Percentiles rank a stretch among this genome's conserved stretches.
phyloP scores from a whole-genome alignment of 2,888 invertebrate species.

The Ophion slaviceki region DNA sequence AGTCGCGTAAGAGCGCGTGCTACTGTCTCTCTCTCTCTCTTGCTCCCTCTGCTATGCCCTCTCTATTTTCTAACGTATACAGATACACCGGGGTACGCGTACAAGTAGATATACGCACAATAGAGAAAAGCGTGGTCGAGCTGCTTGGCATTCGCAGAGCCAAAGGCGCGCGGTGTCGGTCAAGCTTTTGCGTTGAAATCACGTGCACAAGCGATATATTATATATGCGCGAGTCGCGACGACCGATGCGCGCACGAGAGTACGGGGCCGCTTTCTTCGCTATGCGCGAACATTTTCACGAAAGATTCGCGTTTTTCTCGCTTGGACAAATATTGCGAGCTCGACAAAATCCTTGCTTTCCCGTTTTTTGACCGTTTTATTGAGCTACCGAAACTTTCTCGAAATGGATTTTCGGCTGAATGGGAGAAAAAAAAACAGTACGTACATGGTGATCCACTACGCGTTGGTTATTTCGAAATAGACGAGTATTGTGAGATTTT shows the following conservation, averaged over 20 bases:
- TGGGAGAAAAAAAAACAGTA: too few species aligned
- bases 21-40: slow-evolving; percentile 9
- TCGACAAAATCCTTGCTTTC: not conserved
- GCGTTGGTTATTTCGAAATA: not conserved
- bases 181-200: slow-evolving; percentile 58
- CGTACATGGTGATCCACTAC: too few species aligned
- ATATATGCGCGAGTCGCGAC: slow-evolving; percentile 13
- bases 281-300: slow-evolving; percentile 6
- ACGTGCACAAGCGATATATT: slow-evolving; percentile 52
- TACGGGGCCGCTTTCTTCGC: slow-evolving; percentile 57
- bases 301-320: slow-evolving; percentile 9
- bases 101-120: not conserved
- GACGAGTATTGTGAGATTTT: not conserved
- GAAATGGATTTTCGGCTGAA: too few species aligned
- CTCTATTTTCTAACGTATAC: slow-evolving; percentile 10
- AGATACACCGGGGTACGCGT: not conserved
- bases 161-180: slow-evolving; percentile 30
- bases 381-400: too few species aligned
- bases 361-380: not conserved
- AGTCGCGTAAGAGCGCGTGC: slow-evolving; percentile 54
- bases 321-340: not conserved
- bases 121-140: slow-evolving; percentile 22
- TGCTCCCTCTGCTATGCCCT: not conserved
- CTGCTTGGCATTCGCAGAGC: slow-evolving; percentile 48
- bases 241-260: slow-evolving; percentile 52